Conservation (phyloP, 2,113 vertebrate species). For the Petaurus breviceps region DNA sequence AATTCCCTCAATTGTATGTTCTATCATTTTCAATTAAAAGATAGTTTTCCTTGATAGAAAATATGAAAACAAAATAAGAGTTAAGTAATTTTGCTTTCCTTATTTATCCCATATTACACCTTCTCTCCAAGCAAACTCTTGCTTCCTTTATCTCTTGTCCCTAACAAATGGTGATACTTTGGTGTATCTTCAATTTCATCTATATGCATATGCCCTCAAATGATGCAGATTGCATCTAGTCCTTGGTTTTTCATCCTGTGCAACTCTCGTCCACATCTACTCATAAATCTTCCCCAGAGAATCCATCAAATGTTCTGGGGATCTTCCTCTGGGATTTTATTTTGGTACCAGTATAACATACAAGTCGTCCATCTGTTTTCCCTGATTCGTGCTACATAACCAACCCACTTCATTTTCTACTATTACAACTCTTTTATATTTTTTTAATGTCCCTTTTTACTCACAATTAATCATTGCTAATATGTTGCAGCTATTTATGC, state of each 20-base stretch:
- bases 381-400: neutral
- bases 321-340: neutral
- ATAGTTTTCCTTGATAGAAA: neutral
- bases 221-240: neutral
- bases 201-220: neutral
- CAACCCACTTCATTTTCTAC: neutral
- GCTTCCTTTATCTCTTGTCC: neutral
- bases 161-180: neutral
- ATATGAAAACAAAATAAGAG: neutral
- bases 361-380: neutral
- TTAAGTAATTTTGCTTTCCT: neutral
- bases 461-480: neutral
- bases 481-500: neutral
- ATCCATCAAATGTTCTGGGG: neutral
- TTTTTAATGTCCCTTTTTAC: neutral
- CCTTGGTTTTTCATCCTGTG: neutral
- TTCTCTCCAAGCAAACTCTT: neutral
- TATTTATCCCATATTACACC: neutral
- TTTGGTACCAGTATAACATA: neutral
- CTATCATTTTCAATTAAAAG: neutral
- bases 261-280: neutral
- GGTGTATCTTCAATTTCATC: neutral
- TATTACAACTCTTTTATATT: neutral
- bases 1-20: neutral
- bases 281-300: neutral